Evolutionary conservation across 2,113 vertebrate species (phyloP), one percentile per base, ranked within the genome.

Genomic region (Equus przewalskii): DNA sequence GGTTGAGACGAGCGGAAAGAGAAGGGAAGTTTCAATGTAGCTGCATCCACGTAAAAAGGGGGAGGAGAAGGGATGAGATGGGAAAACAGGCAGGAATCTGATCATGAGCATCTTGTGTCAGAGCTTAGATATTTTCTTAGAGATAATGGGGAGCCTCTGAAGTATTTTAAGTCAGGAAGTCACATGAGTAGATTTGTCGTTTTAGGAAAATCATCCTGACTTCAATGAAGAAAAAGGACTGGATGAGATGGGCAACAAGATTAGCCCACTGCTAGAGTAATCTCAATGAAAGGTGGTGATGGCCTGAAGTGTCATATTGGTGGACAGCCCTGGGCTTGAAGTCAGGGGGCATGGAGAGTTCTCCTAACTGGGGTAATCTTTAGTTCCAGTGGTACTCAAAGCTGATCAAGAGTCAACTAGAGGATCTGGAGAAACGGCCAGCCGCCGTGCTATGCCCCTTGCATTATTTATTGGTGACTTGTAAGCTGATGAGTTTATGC

Each of bases 331-430:
- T 49, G 58, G 22, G 18, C 58, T 80, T 36, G 0, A 3, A 12
- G 13, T 33, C 10, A 41, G 24, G 13, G 11, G 2, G 8, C 3
- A 5, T 1, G 8, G 22, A 10, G 0, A 18, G 24, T 11, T 24
- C 44, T 70, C 56, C 24, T 13, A 4, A 41, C 44, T 22, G 10
- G 0, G 4, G 3, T 15, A 6, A 6, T 21, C 49, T 44, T 22
- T 3, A 70, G 9, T 18, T 41, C 19, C 49, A 75, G 0, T 6
- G 6, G 14, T 36, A 88, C 41, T 64, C 75, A 30, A 28, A 36
- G 12, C 58, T 67, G 21, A 49, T n/a, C 8, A 9, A 21, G 6
- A 44, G 22, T 65, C 21, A 44, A 4, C 0, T 2, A 28, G 10
- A 58, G 58, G 19, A 21, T 24, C 46, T 58, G 41, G 36, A 65